These are phyloP conservation scores for Acanthiza pusilla DNA, from an alignment of 2,797 vertebrate species.

Conservation along the genomic window DNA sequence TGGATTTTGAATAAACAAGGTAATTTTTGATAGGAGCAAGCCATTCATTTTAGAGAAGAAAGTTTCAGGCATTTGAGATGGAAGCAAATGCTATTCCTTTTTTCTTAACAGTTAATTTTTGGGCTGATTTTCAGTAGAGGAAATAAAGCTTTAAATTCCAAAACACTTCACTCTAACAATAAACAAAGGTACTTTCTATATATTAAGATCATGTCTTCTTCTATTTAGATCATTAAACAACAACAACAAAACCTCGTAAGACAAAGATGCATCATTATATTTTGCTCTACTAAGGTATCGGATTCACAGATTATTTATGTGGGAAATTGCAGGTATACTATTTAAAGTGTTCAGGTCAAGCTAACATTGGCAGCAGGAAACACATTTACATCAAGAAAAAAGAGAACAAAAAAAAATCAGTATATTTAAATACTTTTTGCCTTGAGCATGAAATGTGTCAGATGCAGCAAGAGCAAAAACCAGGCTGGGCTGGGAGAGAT, in stretches of 20 bases:
- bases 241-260: background rate
- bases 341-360: background rate
- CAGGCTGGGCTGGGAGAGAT: background rate
- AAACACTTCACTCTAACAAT: background rate
- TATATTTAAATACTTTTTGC: background rate
- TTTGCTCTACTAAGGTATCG: background rate
- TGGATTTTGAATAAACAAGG: background rate
- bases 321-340: background rate
- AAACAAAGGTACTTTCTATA: background rate
- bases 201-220: background rate
- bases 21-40: background rate
- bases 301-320: background rate
- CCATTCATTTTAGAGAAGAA: background rate
- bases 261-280: background rate
- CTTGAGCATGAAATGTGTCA: background rate
- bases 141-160: background rate
- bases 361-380: background rate
- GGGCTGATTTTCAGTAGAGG: background rate
- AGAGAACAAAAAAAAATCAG: background rate
- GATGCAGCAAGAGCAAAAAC: background rate
- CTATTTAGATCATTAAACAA: background rate
- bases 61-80: background rate
- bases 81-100: background rate
- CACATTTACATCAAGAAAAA: background rate
- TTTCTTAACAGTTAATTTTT: background rate